Percentiles rank a stretch among this genome's conserved stretches.
Evolutionary conservation across 2,888 invertebrate species (phyloP).

Genomic region (Tipula vernalis): DNA sequence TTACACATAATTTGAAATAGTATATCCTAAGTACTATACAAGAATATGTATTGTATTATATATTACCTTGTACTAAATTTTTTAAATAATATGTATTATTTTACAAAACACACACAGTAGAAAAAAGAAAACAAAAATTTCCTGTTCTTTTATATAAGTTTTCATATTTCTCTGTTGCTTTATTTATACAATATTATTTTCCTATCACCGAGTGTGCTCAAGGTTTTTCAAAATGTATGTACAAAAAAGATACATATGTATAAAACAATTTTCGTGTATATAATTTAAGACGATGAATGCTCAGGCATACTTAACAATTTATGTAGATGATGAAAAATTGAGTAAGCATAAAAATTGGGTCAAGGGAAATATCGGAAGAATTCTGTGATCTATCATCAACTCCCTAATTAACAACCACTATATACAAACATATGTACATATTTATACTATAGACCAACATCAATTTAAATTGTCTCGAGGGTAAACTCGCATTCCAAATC

Average conservation of each 20-base stretch:
- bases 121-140: neutral
- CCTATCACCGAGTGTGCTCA: neutral
- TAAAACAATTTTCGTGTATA: neutral
- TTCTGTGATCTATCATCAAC: neutral
- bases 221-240: neutral
- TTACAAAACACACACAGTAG: neutral
- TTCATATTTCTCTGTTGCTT: neutral
- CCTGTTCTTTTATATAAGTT: neutral
- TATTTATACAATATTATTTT: neutral
- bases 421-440: neutral
- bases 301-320: neutral
- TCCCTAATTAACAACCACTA: neutral
- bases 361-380: neutral
- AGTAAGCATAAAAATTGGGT: neutral
- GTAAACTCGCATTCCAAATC: neutral
- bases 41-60: neutral
- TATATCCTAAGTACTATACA: neutral
- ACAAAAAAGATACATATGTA: neutral
- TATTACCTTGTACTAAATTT: neutral
- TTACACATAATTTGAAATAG: neutral
- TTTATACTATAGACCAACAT: neutral
- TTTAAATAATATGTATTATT: neutral
- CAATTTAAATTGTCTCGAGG: neutral
- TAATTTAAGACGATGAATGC: neutral
- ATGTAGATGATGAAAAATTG: neutral